phyloP scores from a whole-genome alignment of 2,888 invertebrate species.

The Pachymerium ferrugineum region DNA sequence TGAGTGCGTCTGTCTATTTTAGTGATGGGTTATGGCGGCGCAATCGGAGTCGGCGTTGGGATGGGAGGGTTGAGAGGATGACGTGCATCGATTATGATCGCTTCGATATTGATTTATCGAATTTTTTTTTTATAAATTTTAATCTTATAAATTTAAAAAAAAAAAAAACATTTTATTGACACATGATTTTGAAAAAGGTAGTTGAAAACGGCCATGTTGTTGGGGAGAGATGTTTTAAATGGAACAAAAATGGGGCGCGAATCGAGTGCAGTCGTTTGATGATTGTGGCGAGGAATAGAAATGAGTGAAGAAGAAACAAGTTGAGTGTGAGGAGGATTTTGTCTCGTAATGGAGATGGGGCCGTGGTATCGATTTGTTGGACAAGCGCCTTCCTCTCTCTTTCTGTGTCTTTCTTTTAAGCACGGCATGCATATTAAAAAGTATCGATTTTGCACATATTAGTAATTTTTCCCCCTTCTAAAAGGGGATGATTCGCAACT shows the following conservation, averaged over 20 bases:
- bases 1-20: slow-evolving; percentile 27
- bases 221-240: slow-evolving; percentile 17
- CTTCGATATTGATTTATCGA: background rate
- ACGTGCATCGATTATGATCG: background rate
- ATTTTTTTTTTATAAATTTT: background rate
- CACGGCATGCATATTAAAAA: slow-evolving; percentile 42
- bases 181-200: background rate
- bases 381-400: slow-evolving; percentile 23
- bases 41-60: slow-evolving; percentile 7
- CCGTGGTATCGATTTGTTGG: slow-evolving; percentile 31
- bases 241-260: slow-evolving; percentile 27
- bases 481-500: slow-evolving; percentile 35
- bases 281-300: slow-evolving; percentile 27
- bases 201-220: slow-evolving; percentile 21
- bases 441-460: slow-evolving; percentile 41
- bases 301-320: slow-evolving; percentile 27
- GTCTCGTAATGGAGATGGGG: slow-evolving; percentile 30
- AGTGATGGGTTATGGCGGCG: slow-evolving; percentile 27
- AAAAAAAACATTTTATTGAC: background rate
- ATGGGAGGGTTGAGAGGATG: background rate
- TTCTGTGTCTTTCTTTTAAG: slow-evolving; percentile 37
- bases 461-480: slow-evolving; percentile 38
- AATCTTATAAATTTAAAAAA: background rate
- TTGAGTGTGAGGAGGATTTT: slow-evolving; percentile 27
- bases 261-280: slow-evolving; percentile 27